These are phyloP conservation scores for Mizuhopecten yessoensis DNA, from an alignment of 1,140 invertebrate genomes.

Conservation along the genomic window DNA sequence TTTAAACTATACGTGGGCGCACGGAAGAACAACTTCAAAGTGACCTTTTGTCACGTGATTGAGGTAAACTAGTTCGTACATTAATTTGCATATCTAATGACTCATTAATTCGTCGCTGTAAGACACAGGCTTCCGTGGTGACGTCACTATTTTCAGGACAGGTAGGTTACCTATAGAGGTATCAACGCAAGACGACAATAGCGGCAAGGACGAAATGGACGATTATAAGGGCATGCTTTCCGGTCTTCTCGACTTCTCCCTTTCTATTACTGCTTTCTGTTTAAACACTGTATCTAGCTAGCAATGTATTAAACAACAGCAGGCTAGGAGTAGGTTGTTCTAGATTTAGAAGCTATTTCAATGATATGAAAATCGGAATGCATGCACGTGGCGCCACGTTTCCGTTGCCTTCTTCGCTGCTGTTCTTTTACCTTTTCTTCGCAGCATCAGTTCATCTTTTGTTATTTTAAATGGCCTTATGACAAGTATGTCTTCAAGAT, in stretches of 20 bases:
- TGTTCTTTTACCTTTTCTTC: too few species aligned
- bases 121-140: not conserved
- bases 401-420: too few species aligned
- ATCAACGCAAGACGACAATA: not conserved
- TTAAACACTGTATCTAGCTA: too few species aligned
- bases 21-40: slow-evolving; percentile 8
- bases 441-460: too few species aligned
- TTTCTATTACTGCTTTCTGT: too few species aligned
- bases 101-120: not conserved
- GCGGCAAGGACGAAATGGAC: not conserved
- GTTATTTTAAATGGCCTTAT: too few species aligned
- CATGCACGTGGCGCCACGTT: too few species aligned
- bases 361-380: too few species aligned
- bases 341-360: too few species aligned
- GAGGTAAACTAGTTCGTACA: slow-evolving; percentile 9
- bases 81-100: slow-evolving; percentile 40
- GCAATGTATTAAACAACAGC: too few species aligned
- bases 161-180: not conserved
- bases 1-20: not conserved
- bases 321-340: too few species aligned
- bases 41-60: not conserved
- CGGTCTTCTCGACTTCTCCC: not conserved
- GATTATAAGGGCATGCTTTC: not conserved
- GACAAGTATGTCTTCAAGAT: too few species aligned
- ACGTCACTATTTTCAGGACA: not conserved